Base-by-base conservation (phyloP, 1,140 invertebrate genomes). In the Drosophila elegans region DNA sequence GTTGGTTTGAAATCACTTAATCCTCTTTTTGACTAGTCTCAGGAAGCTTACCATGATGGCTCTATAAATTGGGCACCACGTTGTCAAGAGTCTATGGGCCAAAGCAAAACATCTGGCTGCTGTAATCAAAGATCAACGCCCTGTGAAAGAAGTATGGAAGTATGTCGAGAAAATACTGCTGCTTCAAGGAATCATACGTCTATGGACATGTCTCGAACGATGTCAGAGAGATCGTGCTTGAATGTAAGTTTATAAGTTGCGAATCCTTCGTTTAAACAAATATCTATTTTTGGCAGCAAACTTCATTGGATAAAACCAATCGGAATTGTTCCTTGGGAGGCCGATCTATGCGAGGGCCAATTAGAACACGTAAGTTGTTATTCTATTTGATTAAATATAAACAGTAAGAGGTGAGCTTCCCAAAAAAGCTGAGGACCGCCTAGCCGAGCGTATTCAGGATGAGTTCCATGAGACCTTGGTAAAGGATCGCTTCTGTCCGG, bases 401-500 rank as follows among this genome's bases (percentile, higher is more conserved):
- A 5, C 11, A 38, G 2, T 9, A 13, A 10, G 0, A 11, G 16
- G 21, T 12, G 1, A 16, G n/a, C 10, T 0, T 1, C 0, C 3
- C 1, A 46, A 46, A 52, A 51, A 16, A 82, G 83, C 72, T 21
- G 83, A 89, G 32, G 67, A 88, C 3, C 61, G 53, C 2, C 52
- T 76, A 10, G 52, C 46, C 3, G 49, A 57, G 1, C 71, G 75
- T 5, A 78, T 67, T 0, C 27, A 73, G 5, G 38, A 42, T 0
- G 27, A 76, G 2, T 88, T 77, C 16, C 42, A 83, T 1, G 64
- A 89, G 4, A 48, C 63, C 0, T 51, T 90, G 21, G 90, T 91
- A 0, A 54, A 78, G 52, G 90, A 91, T 45, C 55, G 60, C 11
- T 61, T 29, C 1, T 84, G 77, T 36, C 85, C 82, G 2, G 90